Conservation (phyloP, 1,140 invertebrate species). For the Bombus impatiens region DNA sequence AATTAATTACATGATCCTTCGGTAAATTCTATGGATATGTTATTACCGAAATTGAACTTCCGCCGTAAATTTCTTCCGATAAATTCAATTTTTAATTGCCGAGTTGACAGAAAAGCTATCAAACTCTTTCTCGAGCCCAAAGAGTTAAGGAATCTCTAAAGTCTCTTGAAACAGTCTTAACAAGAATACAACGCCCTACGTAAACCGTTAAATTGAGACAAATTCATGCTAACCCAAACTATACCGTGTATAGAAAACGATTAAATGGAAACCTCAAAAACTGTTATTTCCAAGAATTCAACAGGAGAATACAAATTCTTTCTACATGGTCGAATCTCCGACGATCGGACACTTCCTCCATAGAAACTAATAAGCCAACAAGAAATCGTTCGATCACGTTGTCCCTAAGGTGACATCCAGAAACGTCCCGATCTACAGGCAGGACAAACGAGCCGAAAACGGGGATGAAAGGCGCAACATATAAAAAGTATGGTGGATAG, state of each 20-base stretch:
- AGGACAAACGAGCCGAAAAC: background rate
- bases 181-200: no score
- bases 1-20: background rate
- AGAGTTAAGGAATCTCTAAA: no score
- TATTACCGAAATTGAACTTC: no score
- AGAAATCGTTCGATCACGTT: conserved; percentile 51
- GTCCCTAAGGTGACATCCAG: background rate
- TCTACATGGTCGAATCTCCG: background rate
- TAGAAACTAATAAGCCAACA: conserved; percentile 30
- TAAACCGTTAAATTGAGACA: conserved; percentile 13
- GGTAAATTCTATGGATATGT: background rate
- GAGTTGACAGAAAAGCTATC: no score
- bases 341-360: conserved; percentile 16
- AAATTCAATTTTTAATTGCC: no score
- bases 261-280: background rate
- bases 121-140: background rate
- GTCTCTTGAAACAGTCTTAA: no score
- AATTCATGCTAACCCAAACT: background rate
- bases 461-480: background rate
- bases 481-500: background rate
- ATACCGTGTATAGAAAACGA: background rate
- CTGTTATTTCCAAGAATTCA: conserved; percentile 15
- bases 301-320: conserved; percentile 41
- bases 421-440: background rate
- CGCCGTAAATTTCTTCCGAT: no score